These are phyloP conservation scores for Microhierax caerulescens DNA, from an alignment of 2,797 vertebrate species.

Conservation along the genomic window DNA sequence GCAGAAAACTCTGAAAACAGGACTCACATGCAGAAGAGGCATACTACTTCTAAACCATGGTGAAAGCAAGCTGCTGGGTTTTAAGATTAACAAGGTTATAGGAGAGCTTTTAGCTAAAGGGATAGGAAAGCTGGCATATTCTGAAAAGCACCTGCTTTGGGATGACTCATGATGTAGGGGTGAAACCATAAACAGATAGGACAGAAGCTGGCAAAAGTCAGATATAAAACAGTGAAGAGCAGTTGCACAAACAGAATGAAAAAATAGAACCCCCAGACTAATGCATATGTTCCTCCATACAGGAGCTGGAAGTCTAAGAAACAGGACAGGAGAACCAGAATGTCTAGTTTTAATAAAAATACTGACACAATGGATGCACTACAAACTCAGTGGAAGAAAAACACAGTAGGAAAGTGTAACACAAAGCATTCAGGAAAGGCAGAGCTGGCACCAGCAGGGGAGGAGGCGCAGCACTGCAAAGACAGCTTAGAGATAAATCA, in stretches of 20 bases:
- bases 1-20: not conserved
- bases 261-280: not conserved
- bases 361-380: not conserved
- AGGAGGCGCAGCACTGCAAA: accelerated
- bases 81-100: not conserved
- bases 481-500: not conserved
- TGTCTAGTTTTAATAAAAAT: too few species aligned
- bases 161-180: not conserved
- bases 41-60: not conserved
- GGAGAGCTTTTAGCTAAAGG: not conserved
- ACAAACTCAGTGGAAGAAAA: not conserved
- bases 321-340: not conserved
- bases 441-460: not conserved
- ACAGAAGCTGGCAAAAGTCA: not conserved
- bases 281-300: not conserved
- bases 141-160: not conserved
- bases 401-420: accelerated
- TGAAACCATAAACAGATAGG: not conserved
- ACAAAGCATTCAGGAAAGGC: accelerated
- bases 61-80: not conserved
- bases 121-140: not conserved
- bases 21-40: not conserved
- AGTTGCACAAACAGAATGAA: not conserved
- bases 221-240: not conserved
- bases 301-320: not conserved